Base-by-base conservation (phyloP, 2,113 vertebrate genomes). In the Chrysochloris asiatica region DNA sequence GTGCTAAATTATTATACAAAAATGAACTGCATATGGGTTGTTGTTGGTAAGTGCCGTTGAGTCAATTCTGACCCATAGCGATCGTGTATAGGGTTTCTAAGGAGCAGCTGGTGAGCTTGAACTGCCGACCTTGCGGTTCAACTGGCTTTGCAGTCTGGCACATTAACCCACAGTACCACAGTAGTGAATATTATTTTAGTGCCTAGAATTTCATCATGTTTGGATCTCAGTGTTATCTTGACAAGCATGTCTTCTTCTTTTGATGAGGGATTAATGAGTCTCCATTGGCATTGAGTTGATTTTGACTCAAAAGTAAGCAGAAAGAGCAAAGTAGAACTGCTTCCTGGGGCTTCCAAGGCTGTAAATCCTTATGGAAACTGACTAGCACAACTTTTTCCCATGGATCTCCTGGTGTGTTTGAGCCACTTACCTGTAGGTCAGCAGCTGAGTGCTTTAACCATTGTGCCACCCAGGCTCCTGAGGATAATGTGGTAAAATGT, bases 1-100 rank as follows among this genome's bases (percentile, higher is more conserved):
- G 71, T 95, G 90, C 38, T 93, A 94, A 88, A 90, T 88, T 95
- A 93, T 95, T 88, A 94, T 89, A 93, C 83, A 85, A 94, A 95
- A 77, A 73, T 41, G 82, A 93, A 45, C 88, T 78, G 61, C 89
- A 48, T 87, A 86, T 93, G 90, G 79, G 19, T n/a, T n/a, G n/a
- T n/a, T n/a, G n/a, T n/a, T n/a, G n/a, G n/a, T n/a, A n/a, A n/a
- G n/a, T n/a, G n/a, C n/a, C n/a, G n/a, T n/a, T n/a, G n/a, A n/a
- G n/a, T n/a, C n/a, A n/a, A n/a, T n/a, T n/a, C n/a, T n/a, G n/a
- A n/a, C n/a, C n/a, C n/a, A n/a, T n/a, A n/a, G n/a, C n/a, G n/a
- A n/a, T n/a, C n/a, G n/a, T n/a, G n/a, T n/a, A n/a, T n/a, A n/a
- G n/a, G n/a, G n/a, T n/a, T n/a, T n/a, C n/a, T n/a, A n/a, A n/a